Evolutionary conservation across 2,888 invertebrate species (phyloP), one percentile per base, ranked within the genome.

Genomic region (Tubulanus polymorphus): DNA sequence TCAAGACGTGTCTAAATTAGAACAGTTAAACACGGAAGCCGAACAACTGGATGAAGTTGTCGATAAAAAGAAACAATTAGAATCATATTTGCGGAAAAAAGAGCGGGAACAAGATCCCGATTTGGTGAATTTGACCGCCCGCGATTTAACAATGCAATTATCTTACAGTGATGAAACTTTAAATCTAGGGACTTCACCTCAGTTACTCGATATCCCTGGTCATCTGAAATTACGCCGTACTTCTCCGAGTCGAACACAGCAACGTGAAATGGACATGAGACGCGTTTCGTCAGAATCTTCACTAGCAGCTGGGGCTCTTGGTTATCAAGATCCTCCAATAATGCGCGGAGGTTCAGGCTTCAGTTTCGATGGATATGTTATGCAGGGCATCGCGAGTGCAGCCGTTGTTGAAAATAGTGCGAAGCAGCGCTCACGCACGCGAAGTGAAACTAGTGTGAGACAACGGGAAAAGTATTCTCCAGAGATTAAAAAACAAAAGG

Each of bases 1-100:
- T 37, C 45, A 57, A 25, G 67, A 65, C 55, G 64, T 8, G 41
- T 8, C 41, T 18, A 41, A 8, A 23, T 41, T 20, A 8, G 41
- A 41, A 23, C n/a, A n/a, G n/a, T n/a, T n/a, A n/a, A n/a, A n/a
- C n/a, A n/a, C n/a, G n/a, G 15, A 41, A 3, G 5, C 23, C 6
- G 41, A 23, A 8, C 20, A 41, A 23, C 20, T 18, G 5, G 41
- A 41, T 15, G 6, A 41, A 3, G 41, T 41, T 23, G 23, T 41
- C 6, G 23, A 41, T 8, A 41, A 41, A 41, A 41, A 41, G 41
- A 41, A 41, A 41, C 20, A 20, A 23, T 23, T 41, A 8, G 20
- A 15, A 23, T 20, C 18, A 15, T 41, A 41, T 15, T 20, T 41
- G 6, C 6, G 23, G 15, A 41, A 15, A 23, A 41, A 41, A 15